Percentiles rank a stretch among this genome's conserved stretches.
These are phyloP conservation scores for Orius insidiosus DNA, from an alignment of 1,140 invertebrate species.

Conservation along the genomic window DNA sequence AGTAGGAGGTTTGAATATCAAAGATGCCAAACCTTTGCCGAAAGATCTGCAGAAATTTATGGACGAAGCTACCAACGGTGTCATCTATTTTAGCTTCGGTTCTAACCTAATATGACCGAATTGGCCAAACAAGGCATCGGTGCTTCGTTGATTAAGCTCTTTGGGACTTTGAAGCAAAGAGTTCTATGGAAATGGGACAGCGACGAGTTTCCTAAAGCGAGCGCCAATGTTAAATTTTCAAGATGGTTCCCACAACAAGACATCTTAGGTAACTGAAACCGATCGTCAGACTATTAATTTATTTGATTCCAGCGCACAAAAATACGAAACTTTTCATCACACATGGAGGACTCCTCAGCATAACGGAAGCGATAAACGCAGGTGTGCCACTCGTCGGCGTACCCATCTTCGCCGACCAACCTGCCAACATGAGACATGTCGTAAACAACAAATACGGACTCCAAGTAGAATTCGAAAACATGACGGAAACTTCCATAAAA, in stretches of 20 bases:
- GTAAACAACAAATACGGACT: conserved; percentile 10
- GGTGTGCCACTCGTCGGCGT: conserved; percentile 30
- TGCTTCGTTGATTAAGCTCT: too few species aligned
- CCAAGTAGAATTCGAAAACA: conserved; percentile 21
- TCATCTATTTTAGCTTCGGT: too few species aligned
- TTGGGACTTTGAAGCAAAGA: too few species aligned
- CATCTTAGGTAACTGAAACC: not conserved
- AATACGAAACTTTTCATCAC: conserved; percentile 29
- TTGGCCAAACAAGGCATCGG: too few species aligned
- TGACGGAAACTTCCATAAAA: conserved; percentile 23
- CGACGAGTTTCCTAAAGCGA: too few species aligned
- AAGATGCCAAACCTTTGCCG: too few species aligned
- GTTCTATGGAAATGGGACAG: too few species aligned
- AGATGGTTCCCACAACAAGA: conserved; percentile 1
- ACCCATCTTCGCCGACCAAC: conserved; percentile 26
- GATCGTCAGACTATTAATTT: not conserved
- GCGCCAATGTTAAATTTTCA: not conserved
- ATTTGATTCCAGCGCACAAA: conserved; percentile 23
- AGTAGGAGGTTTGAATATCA: too few species aligned
- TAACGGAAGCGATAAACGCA: conserved; percentile 31
- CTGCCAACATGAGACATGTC: conserved; percentile 24
- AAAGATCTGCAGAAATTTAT: too few species aligned
- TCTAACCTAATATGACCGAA: too few species aligned
- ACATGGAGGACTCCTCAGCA: conserved; percentile 31
- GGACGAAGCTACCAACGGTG: too few species aligned